These are phyloP conservation scores for Pedicia rivosa DNA, from an alignment of 2,888 invertebrate genomes.

Conservation along the genomic window DNA sequence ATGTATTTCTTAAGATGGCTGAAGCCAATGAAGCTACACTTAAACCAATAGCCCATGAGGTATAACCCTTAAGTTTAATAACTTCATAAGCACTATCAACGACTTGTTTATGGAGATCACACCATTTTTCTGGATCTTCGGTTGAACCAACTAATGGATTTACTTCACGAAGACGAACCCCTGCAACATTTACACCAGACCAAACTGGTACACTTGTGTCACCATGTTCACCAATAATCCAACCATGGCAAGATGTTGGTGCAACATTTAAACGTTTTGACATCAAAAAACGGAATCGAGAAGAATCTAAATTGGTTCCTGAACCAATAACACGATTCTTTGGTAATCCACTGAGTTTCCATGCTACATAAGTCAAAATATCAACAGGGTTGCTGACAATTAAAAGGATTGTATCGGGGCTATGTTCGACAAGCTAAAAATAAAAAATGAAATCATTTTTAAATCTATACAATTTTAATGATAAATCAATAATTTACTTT, in stretches of 20 bases:
- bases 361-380: constrained; percentile 84
- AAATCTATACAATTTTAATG: too few relatives aligned
- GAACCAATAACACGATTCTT: constrained; percentile 78
- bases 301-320: constrained; percentile 86
- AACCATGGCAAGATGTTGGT: constrained; percentile 75
- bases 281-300: constrained; percentile 75
- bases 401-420: constrained; percentile 70
- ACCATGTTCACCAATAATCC: constrained; percentile 90
- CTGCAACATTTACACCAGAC: constrained; percentile 87
- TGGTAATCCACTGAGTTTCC: constrained; percentile 84
- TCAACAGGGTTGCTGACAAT: constrained; percentile 90
- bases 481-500: too few relatives aligned
- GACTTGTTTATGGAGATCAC: constrained; percentile 62
- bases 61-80: constrained; percentile 77
- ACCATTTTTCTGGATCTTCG: constrained; percentile 64
- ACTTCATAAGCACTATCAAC: constrained; percentile 77
- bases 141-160: constrained; percentile 56
- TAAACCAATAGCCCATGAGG: constrained; percentile 80
- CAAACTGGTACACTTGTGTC: constrained; percentile 84
- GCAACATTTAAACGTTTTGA: constrained; percentile 69
- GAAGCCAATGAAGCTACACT: constrained; percentile 56
- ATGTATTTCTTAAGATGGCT: constrained; percentile 53
- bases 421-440: constrained; percentile 44
- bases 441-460: too few relatives aligned
- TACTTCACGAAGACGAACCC: constrained; percentile 64